Evolutionary conservation across 2,888 invertebrate genomes (phyloP).

Genomic region (Prosopocoilus inquinatus): DNA sequence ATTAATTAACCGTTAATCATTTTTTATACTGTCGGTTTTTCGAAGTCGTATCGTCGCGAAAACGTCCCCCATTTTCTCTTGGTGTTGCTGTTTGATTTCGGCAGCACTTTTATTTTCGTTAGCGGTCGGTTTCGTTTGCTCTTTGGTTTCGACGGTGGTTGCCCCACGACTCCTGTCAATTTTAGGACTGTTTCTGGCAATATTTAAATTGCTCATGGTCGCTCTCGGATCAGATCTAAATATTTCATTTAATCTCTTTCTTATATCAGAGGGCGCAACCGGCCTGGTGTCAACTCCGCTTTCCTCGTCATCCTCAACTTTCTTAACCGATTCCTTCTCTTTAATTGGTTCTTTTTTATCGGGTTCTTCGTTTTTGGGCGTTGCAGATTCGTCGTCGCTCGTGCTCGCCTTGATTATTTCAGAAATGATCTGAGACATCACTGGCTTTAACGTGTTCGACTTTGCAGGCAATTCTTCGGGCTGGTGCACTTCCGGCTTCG

Average conservation of each 20-base stretch:
- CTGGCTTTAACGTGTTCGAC: constrained; percentile 6
- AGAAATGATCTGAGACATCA: constrained; percentile 14
- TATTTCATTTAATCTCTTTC: constrained; percentile 23
- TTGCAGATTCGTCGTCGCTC: background rate
- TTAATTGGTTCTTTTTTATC: background rate
- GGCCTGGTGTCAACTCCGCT: constrained; percentile 3
- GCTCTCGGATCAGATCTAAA: constrained; percentile 7
- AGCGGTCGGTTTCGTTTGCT: constrained; percentile 35
- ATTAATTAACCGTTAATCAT: background rate
- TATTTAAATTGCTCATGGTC: background rate
- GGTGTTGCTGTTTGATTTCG: constrained; percentile 17
- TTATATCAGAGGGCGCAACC: constrained; percentile 21
- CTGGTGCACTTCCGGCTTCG: constrained; percentile 22
- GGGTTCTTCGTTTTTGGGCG: background rate
- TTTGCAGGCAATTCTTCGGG: constrained; percentile 2
- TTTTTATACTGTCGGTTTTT: constrained; percentile 26
- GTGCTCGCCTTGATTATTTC: constrained; percentile 7
- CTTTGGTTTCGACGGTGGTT: constrained; percentile 17
- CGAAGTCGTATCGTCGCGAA: constrained; percentile 36
- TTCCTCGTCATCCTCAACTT: constrained; percentile 7
- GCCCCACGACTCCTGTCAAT: background rate
- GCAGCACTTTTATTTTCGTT: constrained; percentile 28
- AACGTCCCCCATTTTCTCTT: constrained; percentile 33
- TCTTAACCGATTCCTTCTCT: background rate
- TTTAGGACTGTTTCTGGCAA: background rate